Conservation (phyloP, 37 sponge, comb jelly and placozoan species). For the Bolinopsis microptera region DNA sequence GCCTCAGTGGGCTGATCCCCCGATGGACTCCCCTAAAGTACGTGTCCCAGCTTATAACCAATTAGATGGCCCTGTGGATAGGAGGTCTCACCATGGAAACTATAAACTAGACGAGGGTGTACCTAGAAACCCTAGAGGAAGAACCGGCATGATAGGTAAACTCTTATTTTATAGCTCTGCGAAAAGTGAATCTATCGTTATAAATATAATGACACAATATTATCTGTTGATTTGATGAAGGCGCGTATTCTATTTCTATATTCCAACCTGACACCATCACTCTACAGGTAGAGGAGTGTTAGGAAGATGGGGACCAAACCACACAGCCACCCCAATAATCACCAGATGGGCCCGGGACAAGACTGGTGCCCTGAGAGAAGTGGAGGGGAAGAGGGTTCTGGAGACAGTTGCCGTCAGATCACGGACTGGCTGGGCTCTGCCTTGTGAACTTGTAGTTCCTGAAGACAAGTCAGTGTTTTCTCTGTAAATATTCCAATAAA, state of each 20-base stretch:
- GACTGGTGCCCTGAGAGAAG: background rate
- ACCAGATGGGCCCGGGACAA: constrained; percentile 31
- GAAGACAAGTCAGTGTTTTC: constrained; percentile 12
- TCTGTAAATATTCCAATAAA: background rate
- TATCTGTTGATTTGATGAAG: too few species aligned
- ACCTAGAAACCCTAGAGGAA: constrained; percentile 35
- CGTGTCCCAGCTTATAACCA: constrained; percentile 18
- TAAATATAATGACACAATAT: too few species aligned
- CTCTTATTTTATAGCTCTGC: too few species aligned
- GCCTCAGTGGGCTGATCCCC: constrained; percentile 57
- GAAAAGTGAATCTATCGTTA: too few species aligned
- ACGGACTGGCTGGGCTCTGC: constrained; percentile 46
- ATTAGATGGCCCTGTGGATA: constrained; percentile 27
- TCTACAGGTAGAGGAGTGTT: constrained; percentile 48
- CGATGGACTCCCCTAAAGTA: constrained; percentile 10
- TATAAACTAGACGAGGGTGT: constrained; percentile 54
- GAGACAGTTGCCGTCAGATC: constrained; percentile 29
- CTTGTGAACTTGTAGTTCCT: constrained; percentile 53
- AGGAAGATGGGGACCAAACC: constrained; percentile 63
- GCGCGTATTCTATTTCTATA: too few species aligned
- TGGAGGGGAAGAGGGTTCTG: constrained; percentile 14
- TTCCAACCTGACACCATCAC: too few species aligned
- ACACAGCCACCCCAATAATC: constrained; percentile 61
- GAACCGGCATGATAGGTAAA: constrained; percentile 63
- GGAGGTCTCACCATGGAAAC: constrained; percentile 20